A percentile compares a stretch with the other conserved stretches of the same genome.
Evolutionary conservation across 1,140 invertebrate genomes (phyloP).

Genomic region (Helicoverpa armigera): DNA sequence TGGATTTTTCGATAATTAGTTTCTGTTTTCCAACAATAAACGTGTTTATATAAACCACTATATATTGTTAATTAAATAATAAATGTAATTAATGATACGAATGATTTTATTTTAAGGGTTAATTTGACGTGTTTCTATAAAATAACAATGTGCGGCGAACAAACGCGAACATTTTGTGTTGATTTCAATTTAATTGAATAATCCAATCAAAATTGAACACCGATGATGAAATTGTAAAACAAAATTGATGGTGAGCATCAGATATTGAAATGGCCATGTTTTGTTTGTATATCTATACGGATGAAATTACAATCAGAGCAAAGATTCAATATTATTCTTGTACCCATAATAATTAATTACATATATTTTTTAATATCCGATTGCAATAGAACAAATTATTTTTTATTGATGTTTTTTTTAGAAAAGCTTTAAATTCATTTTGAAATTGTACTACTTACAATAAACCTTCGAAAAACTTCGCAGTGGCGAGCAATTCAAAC

Average conservation of each 20-base stretch:
- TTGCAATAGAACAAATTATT: no score
- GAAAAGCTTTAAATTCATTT: no score
- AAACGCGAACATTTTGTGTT: background rate
- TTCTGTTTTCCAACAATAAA: background rate
- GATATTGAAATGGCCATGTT: background rate
- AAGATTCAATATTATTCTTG: no score
- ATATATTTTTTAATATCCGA: no score
- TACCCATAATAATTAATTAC: no score
- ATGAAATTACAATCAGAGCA: background rate
- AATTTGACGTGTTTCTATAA: background rate
- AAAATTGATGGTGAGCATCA: background rate
- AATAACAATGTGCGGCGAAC: background rate
- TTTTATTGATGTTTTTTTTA: no score
- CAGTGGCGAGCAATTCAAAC: conserved; percentile 88
- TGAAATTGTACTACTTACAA: no score
- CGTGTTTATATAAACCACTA: background rate
- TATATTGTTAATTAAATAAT: background rate
- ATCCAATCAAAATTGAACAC: background rate
- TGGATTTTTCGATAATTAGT: background rate
- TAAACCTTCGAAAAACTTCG: conserved; percentile 92
- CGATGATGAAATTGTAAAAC: background rate
- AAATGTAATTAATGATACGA: background rate
- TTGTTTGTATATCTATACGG: background rate
- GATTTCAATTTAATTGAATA: conserved; percentile 5
- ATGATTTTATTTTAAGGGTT: background rate